Evolutionary conservation across 1,140 invertebrate species (phyloP).

Genomic region (Scaptomyza hsui): DNA sequence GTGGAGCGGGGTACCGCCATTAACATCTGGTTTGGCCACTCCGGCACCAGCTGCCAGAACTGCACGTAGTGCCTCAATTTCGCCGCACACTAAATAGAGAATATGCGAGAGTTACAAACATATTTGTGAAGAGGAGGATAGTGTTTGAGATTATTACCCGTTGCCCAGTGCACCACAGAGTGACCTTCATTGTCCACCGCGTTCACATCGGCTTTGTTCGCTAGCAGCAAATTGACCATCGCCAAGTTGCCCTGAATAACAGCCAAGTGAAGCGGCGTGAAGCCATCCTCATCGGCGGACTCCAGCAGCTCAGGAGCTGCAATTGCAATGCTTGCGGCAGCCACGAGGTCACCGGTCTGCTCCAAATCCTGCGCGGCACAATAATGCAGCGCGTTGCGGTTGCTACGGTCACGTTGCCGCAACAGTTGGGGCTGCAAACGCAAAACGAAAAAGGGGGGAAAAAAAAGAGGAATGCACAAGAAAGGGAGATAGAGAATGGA

Average conservation of each 20-base stretch:
- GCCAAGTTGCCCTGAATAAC: conserved; percentile 95
- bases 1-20: conserved; percentile 97
- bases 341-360: conserved; percentile 85
- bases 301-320: conserved; percentile 92
- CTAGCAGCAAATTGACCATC: conserved; percentile 91
- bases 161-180: conserved; percentile 99
- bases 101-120: background rate
- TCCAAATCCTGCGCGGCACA: conserved; percentile 87
- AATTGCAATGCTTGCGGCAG: conserved; percentile 87
- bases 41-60: conserved; percentile 93
- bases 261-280: conserved; percentile 96
- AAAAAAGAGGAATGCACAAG: background rate
- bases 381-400: conserved; percentile 96
- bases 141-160: conserved; percentile 87
- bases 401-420: conserved; percentile 90
- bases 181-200: conserved; percentile 96
- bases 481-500: no score
- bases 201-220: conserved; percentile 93
- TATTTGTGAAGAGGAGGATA: background rate
- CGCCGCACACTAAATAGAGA: conserved; percentile 90
- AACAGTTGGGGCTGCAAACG: conserved; percentile 86
- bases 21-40: conserved; percentile 94
- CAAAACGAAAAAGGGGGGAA: background rate
- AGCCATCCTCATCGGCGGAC: conserved; percentile 95
- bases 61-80: conserved; percentile 93